phyloP scores from a whole-genome alignment of 2,888 invertebrate genomes.

The Venusia cambrica region DNA sequence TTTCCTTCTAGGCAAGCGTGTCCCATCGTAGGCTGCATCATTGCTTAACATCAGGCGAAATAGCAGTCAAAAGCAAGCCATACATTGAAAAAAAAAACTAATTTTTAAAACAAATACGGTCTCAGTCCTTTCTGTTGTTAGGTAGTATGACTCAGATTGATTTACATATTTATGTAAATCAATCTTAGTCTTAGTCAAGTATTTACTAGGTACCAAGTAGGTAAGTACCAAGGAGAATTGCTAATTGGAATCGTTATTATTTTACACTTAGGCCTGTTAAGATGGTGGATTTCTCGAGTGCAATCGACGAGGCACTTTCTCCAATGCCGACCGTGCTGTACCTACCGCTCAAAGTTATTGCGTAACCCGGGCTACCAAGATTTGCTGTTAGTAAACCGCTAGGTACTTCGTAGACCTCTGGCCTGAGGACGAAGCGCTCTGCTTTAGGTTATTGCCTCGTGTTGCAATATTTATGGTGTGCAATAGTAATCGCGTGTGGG shows the following conservation, averaged over 20 bases:
- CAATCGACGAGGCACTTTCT: slow-evolving; percentile 61
- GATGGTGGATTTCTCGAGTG: slow-evolving; percentile 59
- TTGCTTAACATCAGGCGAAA: too few species aligned
- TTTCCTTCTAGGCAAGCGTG: too few species aligned
- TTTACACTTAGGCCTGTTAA: slow-evolving; percentile 42
- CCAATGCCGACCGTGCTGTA: slow-evolving; percentile 38
- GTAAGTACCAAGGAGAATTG: too few species aligned
- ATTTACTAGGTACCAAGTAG: too few species aligned
- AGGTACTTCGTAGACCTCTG: slow-evolving; percentile 40
- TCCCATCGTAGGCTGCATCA: too few species aligned
- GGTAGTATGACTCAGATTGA: too few species aligned
- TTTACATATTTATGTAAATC: too few species aligned
- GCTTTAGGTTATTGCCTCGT: slow-evolving; percentile 22
- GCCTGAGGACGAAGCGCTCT: slow-evolving; percentile 38
- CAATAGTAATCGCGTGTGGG: slow-evolving; percentile 18
- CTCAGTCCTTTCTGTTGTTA: too few species aligned
- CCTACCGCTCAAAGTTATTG: slow-evolving; percentile 34
- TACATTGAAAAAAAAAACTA: too few species aligned
- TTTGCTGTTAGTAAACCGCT: slow-evolving; percentile 38
- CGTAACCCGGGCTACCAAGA: slow-evolving; percentile 38
- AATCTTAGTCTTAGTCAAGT: too few species aligned
- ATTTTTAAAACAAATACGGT: too few species aligned
- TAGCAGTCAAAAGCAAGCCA: too few species aligned
- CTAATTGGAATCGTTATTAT: slow-evolving; percentile 46
- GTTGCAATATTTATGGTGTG: slow-evolving; percentile 24